Evolutionary conservation across 92 coral and sea anemone genomes (phyloP).

Genomic region (Umimayanthus kanabou): DNA sequence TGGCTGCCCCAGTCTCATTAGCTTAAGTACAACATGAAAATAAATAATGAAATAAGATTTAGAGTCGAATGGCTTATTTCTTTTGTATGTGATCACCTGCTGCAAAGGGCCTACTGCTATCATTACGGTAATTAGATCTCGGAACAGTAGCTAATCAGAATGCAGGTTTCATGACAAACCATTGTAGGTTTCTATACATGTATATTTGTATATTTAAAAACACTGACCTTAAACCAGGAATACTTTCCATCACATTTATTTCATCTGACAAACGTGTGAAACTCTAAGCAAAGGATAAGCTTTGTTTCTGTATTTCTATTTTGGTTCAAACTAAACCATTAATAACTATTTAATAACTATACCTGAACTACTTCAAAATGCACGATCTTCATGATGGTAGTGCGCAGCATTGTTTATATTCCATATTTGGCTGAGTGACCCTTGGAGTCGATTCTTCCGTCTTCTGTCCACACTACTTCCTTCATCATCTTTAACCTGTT

Average conservation of each 20-base stretch:
- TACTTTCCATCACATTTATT: background rate
- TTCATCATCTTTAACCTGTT: no score
- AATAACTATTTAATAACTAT: background rate
- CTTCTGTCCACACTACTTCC: background rate
- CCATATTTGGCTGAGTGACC: constrained; percentile 21
- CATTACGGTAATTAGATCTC: no score
- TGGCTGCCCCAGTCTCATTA: no score
- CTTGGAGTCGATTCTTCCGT: constrained; percentile 6
- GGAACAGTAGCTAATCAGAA: no score
- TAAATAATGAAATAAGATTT: no score
- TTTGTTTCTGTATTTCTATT: background rate
- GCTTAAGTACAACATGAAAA: no score
- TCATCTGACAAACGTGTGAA: background rate
- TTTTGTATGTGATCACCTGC: no score
- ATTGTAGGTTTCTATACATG: background rate
- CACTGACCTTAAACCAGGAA: constrained; percentile 10
- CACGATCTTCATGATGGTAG: constrained; percentile 30
- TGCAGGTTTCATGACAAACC: no score
- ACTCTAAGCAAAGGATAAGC: background rate
- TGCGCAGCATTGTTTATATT: constrained; percentile 23
- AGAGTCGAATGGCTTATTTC: no score
- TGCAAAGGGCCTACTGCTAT: no score
- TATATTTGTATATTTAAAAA: background rate
- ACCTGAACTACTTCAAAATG: constrained; percentile 52
- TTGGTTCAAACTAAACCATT: constrained; percentile 1